phyloP scores from a whole-genome alignment of 2,113 vertebrate species.

The Aspiorhynchus laticeps region DNA sequence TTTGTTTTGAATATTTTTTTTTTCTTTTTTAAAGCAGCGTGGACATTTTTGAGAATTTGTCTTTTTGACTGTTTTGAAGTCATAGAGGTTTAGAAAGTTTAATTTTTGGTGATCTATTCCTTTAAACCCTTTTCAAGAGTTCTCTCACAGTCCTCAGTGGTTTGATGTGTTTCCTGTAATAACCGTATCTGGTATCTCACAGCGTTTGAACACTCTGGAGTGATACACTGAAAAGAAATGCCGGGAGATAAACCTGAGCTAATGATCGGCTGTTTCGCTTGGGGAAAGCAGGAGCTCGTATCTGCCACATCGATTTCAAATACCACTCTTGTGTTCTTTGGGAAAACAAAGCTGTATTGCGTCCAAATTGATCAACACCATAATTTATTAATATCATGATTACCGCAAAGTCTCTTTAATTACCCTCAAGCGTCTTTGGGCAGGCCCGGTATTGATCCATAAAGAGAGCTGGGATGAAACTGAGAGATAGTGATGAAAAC shows the following conservation, averaged over 20 bases:
- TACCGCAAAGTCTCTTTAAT: slow-evolving; percentile 28
- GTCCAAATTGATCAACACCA: slow-evolving; percentile 49
- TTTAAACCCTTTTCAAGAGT: background rate
- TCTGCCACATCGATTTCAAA: slow-evolving; percentile 15
- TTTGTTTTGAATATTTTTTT: too few relatives aligned
- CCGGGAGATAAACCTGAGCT: background rate
- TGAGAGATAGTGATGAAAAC: background rate
- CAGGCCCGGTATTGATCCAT: slow-evolving; percentile 15
- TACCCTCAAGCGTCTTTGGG: slow-evolving; percentile 27
- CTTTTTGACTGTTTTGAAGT: background rate
- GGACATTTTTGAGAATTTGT: background rate
- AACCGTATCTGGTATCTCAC: background rate
- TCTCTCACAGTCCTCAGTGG: background rate
- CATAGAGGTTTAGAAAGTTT: background rate
- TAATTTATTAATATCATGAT: slow-evolving; percentile 44
- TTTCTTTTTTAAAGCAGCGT: background rate
- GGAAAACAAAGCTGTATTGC: slow-evolving; percentile 35
- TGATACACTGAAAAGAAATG: slow-evolving; percentile 1
- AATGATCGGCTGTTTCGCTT: slow-evolving; percentile 11
- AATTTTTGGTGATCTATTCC: background rate
- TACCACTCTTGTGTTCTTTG: slow-evolving; percentile 20
- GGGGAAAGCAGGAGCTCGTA: background rate
- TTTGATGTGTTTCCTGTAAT: slow-evolving; percentile 6
- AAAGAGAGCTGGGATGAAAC: slow-evolving; percentile 1
- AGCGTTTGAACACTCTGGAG: slow-evolving; percentile 7